Base-by-base conservation (phyloP, 2,888 invertebrate species). In the Mythimna vitellina region DNA sequence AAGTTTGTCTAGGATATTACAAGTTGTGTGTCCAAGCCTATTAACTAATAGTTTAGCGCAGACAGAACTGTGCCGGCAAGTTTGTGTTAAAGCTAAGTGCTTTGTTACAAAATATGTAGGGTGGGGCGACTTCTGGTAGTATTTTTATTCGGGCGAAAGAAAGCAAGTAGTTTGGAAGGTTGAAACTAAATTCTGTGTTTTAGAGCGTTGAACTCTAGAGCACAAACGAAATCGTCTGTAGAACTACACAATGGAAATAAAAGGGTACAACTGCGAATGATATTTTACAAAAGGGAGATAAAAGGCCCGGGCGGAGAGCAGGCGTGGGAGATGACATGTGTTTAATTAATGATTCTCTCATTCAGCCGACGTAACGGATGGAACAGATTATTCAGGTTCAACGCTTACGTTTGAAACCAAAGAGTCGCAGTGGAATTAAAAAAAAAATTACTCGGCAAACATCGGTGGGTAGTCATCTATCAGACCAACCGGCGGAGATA, bases 241-340 rank as follows among this genome's bases (percentile, higher is more conserved):
- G 64, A 72, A 76, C 65, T 51, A 70, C 78, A 86, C 80, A 84
- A 84, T 84, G 76, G 78, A 79, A 81, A 84, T 85, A 80, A 86
- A 87, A 83, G 76, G 84, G 84, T 78, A 75, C 62, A 78, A 80
- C 79, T 79, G 83, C 78, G 85, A 88, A 80, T 86, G 78, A 87
- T 87, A 87, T 89, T 88, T 86, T 83, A 87, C 84, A 90, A 88
- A 89, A 85, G 81, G 85, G 70, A 83, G 85, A 88, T 87, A 87
- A 89, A 88, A 83, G 86, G 85, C 70, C 81, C 69, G 78, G 75
- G 81, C 82, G 73, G 74, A 74, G 76, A 70, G 73, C 70, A 29
- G 76, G 89, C 91, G 91, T 91, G 90, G 90, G 91, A 91, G 84
- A 89, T 91, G 91, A 90, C 92, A 92, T 87, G 87, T 91, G 91